These are phyloP conservation scores for Neosilurus hyrtlii DNA, from an alignment of 2,797 vertebrate genomes.

Conservation along the genomic window DNA sequence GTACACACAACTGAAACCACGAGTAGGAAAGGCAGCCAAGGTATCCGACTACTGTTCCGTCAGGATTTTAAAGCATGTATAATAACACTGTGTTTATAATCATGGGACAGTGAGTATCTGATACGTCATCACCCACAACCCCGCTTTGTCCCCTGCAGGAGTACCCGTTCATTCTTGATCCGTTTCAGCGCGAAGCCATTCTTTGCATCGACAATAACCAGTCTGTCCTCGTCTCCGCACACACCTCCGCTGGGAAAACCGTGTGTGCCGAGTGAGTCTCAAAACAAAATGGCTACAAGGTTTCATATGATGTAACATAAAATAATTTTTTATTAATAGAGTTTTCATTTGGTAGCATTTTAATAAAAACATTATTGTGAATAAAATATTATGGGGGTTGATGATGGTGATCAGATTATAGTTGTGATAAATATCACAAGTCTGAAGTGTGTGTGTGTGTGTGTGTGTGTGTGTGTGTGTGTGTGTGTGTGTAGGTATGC, in stretches of 20 bases:
- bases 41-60: conserved; percentile 61
- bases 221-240: conserved; percentile 95
- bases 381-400: neutral
- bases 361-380: neutral
- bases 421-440: neutral
- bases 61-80: neutral
- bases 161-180: conserved; percentile 94
- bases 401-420: neutral
- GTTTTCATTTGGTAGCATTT: neutral
- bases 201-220: conserved; percentile 96
- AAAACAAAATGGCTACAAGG: too few relatives aligned
- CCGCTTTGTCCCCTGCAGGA: conserved; percentile 72
- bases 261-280: conserved; percentile 95
- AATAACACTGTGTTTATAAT: neutral
- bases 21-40: conserved; percentile 94
- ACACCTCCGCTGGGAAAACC: conserved; percentile 97
- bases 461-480: conserved; percentile 10
- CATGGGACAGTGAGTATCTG: too few relatives aligned
- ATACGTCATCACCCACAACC: neutral
- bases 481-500: conserved; percentile 79
- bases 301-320: neutral
- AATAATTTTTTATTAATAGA: too few relatives aligned
- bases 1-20: conserved; percentile 82
- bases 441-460: neutral
- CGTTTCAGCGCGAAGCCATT: conserved; percentile 96